These are phyloP conservation scores for Apodemia mormo DNA, from an alignment of 2,888 invertebrate genomes.

Conservation along the genomic window DNA sequence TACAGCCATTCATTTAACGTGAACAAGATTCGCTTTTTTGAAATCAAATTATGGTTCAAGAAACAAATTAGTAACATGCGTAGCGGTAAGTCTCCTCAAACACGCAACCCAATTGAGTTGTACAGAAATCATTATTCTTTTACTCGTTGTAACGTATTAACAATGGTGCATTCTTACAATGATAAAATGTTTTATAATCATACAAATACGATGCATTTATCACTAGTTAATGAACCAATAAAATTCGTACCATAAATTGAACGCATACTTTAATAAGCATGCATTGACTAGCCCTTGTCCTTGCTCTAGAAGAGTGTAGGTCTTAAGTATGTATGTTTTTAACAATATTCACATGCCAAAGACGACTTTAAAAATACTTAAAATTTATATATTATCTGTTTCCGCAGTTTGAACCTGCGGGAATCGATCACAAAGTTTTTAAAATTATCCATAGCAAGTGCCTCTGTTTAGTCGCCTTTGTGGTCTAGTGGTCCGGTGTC, in stretches of 20 bases:
- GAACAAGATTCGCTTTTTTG: slow-evolving; percentile 20
- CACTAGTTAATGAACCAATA: slow-evolving; percentile 71
- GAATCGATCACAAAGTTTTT: too few relatives aligned
- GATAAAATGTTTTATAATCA: slow-evolving; percentile 71
- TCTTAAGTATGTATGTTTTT: too few relatives aligned
- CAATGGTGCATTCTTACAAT: slow-evolving; percentile 43
- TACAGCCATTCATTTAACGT: slow-evolving; percentile 23
- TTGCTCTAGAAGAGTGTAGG: slow-evolving; percentile 46
- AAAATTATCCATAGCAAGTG: too few relatives aligned
- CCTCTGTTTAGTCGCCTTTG: too few relatives aligned
- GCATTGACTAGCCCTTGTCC: too few relatives aligned
- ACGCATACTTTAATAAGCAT: slow-evolving; percentile 41
- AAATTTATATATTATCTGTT: too few relatives aligned
- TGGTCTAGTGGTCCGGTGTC: too few relatives aligned
- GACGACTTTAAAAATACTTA: too few relatives aligned
- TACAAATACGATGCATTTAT: slow-evolving; percentile 67
- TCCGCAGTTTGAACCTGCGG: too few relatives aligned
- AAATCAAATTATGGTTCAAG: slow-evolving; percentile 24
- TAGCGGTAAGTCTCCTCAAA: slow-evolving; percentile 20
- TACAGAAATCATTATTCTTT: slow-evolving; percentile 6
- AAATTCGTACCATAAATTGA: slow-evolving; percentile 40
- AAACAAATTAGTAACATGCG: slow-evolving; percentile 26
- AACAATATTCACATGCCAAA: too few relatives aligned
- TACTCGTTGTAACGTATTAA: slow-evolving; percentile 56
- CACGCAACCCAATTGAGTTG: slow-evolving; percentile 28